These are phyloP conservation scores for Bombus waltoni DNA, from an alignment of 1,140 invertebrate species.

Conservation along the genomic window DNA sequence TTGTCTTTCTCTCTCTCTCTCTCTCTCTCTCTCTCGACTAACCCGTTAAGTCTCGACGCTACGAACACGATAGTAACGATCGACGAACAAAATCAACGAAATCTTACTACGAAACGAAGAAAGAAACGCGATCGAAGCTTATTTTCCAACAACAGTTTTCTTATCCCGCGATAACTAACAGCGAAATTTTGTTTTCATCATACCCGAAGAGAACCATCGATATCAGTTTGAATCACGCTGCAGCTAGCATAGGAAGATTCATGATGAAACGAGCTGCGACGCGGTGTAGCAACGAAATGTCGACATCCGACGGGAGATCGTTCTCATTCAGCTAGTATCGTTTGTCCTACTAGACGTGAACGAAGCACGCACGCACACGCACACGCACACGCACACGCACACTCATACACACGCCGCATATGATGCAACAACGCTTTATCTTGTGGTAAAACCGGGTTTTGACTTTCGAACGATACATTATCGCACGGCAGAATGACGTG, in stretches of 20 bases:
- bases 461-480: constrained; percentile 54
- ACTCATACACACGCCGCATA: constrained; percentile 10
- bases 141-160: not conserved
- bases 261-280: not conserved
- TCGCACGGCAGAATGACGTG: constrained; percentile 11
- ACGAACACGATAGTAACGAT: not conserved
- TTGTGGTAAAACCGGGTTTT: constrained; percentile 54
- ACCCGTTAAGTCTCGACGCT: not conserved
- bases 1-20: not conserved
- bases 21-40: too few relatives aligned
- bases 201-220: not conserved
- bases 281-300: not conserved
- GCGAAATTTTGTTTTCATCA: not conserved
- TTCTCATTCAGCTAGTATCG: constrained; percentile 28
- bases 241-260: not conserved
- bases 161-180: not conserved
- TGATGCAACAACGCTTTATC: constrained; percentile 56
- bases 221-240: not conserved
- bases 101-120: not conserved
- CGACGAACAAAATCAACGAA: not conserved
- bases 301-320: not conserved
- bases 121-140: not conserved
- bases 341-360: constrained; percentile 27
- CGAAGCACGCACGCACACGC: constrained; percentile 3
- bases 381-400: too few relatives aligned